Evolutionary conservation across 2,888 invertebrate genomes (phyloP).

Genomic region (Eristalinus aeneus): DNA sequence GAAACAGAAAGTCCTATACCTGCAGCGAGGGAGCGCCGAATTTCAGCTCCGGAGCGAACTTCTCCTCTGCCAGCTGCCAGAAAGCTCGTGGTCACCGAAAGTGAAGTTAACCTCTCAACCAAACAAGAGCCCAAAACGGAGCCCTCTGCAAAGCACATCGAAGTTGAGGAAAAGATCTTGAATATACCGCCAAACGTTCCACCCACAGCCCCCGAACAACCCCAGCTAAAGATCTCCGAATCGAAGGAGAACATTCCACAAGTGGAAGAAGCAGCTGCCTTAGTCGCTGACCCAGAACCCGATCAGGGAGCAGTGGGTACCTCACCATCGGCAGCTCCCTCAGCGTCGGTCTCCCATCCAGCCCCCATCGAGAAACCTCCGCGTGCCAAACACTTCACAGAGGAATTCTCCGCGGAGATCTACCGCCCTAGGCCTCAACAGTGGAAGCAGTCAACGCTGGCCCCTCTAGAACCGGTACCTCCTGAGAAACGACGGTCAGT

Average conservation of each 20-base stretch:
- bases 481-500: slow-evolving; percentile 76
- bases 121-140: slow-evolving; percentile 13
- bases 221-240: slow-evolving; percentile 51
- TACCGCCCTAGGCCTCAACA: slow-evolving; percentile 53
- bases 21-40: slow-evolving; percentile 6
- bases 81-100: slow-evolving; percentile 19
- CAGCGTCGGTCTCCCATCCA: slow-evolving; percentile 41
- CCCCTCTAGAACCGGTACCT: slow-evolving; percentile 72
- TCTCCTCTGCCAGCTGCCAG: slow-evolving; percentile 34
- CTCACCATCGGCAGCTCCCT: slow-evolving; percentile 54
- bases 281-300: background rate
- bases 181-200: slow-evolving; percentile 34
- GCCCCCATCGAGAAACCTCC: slow-evolving; percentile 55
- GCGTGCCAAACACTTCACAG: slow-evolving; percentile 33
- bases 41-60: background rate
- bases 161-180: slow-evolving; percentile 45
- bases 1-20: slow-evolving; percentile 23
- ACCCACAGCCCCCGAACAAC: slow-evolving; percentile 55
- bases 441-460: slow-evolving; percentile 73
- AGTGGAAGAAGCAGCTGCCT: background rate
- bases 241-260: slow-evolving; percentile 43
- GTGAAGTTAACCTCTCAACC: background rate
- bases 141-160: background rate
- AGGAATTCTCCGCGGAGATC: slow-evolving; percentile 38
- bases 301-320: slow-evolving; percentile 27